These are phyloP conservation scores for Eospalax fontanierii DNA, from an alignment of 2,797 vertebrate genomes.

Conservation along the genomic window DNA sequence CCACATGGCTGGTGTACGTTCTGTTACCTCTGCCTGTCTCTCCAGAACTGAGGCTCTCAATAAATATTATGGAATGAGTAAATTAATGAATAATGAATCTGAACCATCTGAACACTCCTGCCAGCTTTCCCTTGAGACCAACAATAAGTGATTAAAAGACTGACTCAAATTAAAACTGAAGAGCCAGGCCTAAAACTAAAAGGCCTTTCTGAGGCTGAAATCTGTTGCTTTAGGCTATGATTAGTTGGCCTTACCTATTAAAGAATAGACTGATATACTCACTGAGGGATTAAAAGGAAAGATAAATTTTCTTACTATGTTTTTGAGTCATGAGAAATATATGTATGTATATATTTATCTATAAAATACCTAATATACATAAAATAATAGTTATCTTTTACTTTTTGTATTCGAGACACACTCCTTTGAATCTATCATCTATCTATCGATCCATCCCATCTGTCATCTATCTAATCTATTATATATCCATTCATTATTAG, in stretches of 20 bases:
- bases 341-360: neutral
- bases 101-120: slow-evolving; percentile 55
- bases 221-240: slow-evolving; percentile 40
- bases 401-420: slow-evolving; percentile 61
- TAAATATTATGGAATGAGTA: slow-evolving; percentile 75
- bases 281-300: slow-evolving; percentile 46
- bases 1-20: neutral
- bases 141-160: slow-evolving; percentile 67
- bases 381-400: neutral
- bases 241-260: slow-evolving; percentile 65
- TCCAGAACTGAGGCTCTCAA: neutral
- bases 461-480: neutral
- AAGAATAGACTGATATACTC: neutral
- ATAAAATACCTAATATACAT: neutral
- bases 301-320: slow-evolving; percentile 41
- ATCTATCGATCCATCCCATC: neutral
- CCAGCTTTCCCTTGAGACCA: slow-evolving; percentile 34
- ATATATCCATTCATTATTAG: neutral
- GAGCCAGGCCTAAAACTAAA: slow-evolving; percentile 51
- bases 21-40: neutral
- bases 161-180: slow-evolving; percentile 73
- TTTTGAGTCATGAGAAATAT: slow-evolving; percentile 53
- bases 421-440: neutral
- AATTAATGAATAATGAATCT: slow-evolving; percentile 56
- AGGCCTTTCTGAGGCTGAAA: slow-evolving; percentile 52